Evolutionary conservation across 1,140 invertebrate species (phyloP).

Genomic region (Drepana arcuata): DNA sequence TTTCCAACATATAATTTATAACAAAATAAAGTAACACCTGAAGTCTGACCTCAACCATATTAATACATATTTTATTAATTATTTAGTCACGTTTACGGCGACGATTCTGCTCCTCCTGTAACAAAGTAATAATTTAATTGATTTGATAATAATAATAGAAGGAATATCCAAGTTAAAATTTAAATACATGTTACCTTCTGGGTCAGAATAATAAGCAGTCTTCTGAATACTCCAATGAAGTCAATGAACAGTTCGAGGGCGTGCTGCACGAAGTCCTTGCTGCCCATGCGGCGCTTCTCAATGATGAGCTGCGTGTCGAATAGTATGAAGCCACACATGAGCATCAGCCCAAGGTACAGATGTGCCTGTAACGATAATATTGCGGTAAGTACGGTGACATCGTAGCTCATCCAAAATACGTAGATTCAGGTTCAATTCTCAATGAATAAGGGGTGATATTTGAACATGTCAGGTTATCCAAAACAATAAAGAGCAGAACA

Average conservation of each 20-base stretch:
- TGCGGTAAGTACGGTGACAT: too few species aligned
- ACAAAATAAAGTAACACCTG: constrained; percentile 2
- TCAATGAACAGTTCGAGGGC: constrained; percentile 94
- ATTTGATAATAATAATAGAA: neutral
- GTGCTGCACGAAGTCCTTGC: constrained; percentile 93
- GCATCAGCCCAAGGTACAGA: constrained; percentile 87
- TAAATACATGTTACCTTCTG: constrained; percentile 83
- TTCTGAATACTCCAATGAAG: constrained; percentile 92
- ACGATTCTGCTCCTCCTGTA: constrained; percentile 65
- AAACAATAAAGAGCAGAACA: too few species aligned
- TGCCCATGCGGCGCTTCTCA: constrained; percentile 91
- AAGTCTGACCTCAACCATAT: neutral
- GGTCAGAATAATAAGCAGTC: constrained; percentile 89
- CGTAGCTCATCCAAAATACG: too few species aligned
- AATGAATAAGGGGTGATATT: too few species aligned
- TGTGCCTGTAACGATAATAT: constrained; percentile 83
- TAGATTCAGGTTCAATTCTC: too few species aligned
- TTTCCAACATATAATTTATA: constrained; percentile 7
- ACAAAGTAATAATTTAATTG: constrained; percentile 13
- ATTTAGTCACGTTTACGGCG: constrained; percentile 63
- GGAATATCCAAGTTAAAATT: neutral
- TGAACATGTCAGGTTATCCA: too few species aligned
- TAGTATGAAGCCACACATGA: constrained; percentile 95
- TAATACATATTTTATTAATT: too few species aligned
- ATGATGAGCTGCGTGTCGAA: constrained; percentile 97